A percentile compares a stretch with the other conserved stretches of the same genome.
These are phyloP conservation scores for Hirtodrosophila trivittata DNA, from an alignment of 2,888 invertebrate species.

Conservation along the genomic window DNA sequence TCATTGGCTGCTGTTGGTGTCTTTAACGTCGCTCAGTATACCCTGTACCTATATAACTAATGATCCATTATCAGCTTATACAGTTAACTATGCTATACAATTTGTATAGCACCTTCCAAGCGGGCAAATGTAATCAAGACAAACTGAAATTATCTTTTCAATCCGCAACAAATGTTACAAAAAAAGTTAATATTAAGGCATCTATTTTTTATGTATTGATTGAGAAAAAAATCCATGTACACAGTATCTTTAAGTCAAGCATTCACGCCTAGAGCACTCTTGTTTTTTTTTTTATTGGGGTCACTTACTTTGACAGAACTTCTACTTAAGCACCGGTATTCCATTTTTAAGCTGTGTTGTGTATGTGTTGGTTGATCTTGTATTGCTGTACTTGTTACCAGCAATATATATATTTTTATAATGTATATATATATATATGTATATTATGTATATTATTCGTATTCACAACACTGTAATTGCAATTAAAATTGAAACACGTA, in stretches of 20 bases:
- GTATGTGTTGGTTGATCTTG: constrained; percentile 35
- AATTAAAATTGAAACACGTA: constrained; percentile 32
- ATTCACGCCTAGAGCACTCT: constrained; percentile 13
- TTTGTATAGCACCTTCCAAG: too few relatives aligned
- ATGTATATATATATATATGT: constrained; percentile 33
- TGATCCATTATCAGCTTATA: too few relatives aligned
- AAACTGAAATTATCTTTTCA: too few relatives aligned
- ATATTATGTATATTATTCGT: constrained; percentile 18
- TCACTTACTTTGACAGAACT: constrained; percentile 84
- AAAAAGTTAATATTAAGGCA: too few relatives aligned
- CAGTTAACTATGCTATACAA: too few relatives aligned
- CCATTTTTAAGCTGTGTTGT: constrained; percentile 78
- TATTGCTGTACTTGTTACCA: constrained; percentile 52
- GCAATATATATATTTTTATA: constrained; percentile 28
- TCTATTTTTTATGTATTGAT: background rate
- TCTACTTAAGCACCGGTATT: constrained; percentile 84
- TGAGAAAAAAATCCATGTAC: background rate
- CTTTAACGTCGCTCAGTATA: constrained; percentile 11
- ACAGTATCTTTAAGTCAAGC: constrained; percentile 30
- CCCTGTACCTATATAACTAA: constrained; percentile 19
- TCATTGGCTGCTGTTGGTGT: constrained; percentile 38
- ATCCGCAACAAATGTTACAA: too few relatives aligned
- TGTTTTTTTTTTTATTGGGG: constrained; percentile 79
- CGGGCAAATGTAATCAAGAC: too few relatives aligned
- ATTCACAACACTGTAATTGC: constrained; percentile 36